Conservation (phyloP, 2,113 vertebrate species). For the Furnarius figulus region DNA sequence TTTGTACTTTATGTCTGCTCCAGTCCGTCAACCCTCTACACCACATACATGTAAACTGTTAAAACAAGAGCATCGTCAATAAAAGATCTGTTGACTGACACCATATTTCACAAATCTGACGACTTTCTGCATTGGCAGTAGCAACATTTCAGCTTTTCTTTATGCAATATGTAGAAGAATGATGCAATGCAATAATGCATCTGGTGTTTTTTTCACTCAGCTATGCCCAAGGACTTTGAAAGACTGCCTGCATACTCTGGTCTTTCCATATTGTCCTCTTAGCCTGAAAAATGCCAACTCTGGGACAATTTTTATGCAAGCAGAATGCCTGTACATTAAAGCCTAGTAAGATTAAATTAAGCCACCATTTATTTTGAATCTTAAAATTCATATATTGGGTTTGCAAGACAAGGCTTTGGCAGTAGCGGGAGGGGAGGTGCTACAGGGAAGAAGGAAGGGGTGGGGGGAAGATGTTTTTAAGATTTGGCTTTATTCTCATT, state of each 20-base stretch:
- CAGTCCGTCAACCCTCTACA: constrained; percentile 29
- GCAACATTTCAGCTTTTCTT: constrained; percentile 47
- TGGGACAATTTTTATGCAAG: not conserved
- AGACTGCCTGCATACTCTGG: not conserved
- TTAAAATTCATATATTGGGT: not conserved
- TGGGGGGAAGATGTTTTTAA: not conserved
- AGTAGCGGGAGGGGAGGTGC: accelerated
- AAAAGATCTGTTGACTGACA: constrained; percentile 57
- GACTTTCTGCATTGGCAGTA: constrained; percentile 36
- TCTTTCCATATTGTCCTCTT: not conserved
- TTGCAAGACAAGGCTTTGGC: not conserved
- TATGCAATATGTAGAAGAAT: constrained; percentile 17
- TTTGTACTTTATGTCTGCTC: constrained; percentile 27
- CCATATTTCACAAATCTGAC: constrained; percentile 59
- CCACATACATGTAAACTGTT: constrained; percentile 44
- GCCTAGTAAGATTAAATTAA: not conserved
- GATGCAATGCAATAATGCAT: not conserved
- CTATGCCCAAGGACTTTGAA: not conserved
- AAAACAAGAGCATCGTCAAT: constrained; percentile 29
- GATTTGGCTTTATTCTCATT: not conserved
- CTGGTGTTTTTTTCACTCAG: not conserved
- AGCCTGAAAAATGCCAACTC: not conserved
- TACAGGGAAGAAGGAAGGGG: not conserved
- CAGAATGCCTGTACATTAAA: not conserved
- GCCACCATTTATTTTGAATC: not conserved